Evolutionary conservation across 2,113 vertebrate species (phyloP), one percentile per base, ranked within the genome.

Genomic region (Ascaphus truei): DNA sequence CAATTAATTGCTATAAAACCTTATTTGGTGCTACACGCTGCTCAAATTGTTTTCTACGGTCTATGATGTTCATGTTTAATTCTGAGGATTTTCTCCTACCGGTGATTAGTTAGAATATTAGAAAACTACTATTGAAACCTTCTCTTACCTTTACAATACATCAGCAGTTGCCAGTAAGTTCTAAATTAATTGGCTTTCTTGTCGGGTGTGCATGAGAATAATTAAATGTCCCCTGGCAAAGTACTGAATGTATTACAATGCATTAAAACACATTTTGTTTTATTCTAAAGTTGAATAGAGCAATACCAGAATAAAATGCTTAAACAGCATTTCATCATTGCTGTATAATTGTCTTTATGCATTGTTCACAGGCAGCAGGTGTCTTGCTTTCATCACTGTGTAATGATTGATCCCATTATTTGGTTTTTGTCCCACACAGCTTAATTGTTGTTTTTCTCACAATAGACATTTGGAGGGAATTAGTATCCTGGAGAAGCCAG

Each of bases 351-450:
- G 62, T 53, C 48, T 37, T 65, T 39, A 23, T 39, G 31, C 62
- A 52, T 52, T 65, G 62, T 65, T 52, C 52, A 48, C 13, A 52
- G 61, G 51, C 61, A 65, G 62, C 62, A 52, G 47, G 30, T 65
- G 47, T 39, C 48, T 65, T 63, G 45, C 61, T 65, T 65, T 65
- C 48, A 52, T 65, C 47, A 39, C 47, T 65, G 47, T 37, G 33
- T 53, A 65, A 53, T 53, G 48, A 65, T 53, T 65, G 48, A 65
- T 65, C 23, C 48, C 4, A 15, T 51, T 50, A 63, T 43, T 65
- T 65, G 25, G 22, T 63, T 64, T 62, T 39, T 37, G 48, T 65
- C 33, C 62, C 48, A 65, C 53, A 37, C 33, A 34, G 48, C 61
- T 26, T 63, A 63, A 52, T 52, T 65, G 22, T 65, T 65, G 39